Base-by-base conservation (phyloP, 2,797 vertebrate species). In the Lepilemur septentrionalis region DNA sequence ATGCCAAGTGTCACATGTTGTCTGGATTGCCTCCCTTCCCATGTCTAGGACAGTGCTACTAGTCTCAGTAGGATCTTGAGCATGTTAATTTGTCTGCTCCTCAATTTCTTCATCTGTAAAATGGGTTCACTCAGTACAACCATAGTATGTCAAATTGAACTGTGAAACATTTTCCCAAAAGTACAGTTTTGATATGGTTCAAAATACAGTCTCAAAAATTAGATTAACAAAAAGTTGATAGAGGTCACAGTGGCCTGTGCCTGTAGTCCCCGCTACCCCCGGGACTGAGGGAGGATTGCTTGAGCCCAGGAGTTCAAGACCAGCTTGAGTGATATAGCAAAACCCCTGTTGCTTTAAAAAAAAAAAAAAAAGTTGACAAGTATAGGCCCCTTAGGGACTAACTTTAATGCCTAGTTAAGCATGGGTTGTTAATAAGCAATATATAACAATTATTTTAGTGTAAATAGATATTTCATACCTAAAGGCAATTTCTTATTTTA, bases 401-500 rank as follows among this genome's bases (percentile, higher is more conserved):
- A 87, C 15, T 86, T 94, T 78, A 76, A 88, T 81, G 78, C 95
- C 48, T 8, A 93, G 41, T 81, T 70, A 95, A 89, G 23, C 12
- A 32, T 41, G n/a, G 35, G 18, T 96, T 96, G 18, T 76, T 90
- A 88, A 52, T 92, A 95, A 87, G 50, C 57, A 87, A 7, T 46
- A 4, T 6, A 63, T 23, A 75, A 25, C 69, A 91, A 50, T 93
- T 80, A 80, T 85, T 88, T 91, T 70, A 72, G 76, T 48, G 20
- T 65, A 89, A 86, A 65, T 69, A 72, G 28, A 13, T 41, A 30
- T 75, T 92, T 88, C 35, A 73, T 80, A 91, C 61, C 78, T 61
- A 70, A 93, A 69, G 8, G 12, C 52, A 59, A 63, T 59, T 79
- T 94, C 67, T 88, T 76, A 59, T 50, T 79, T 87, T 86, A 92